A percentile compares a stretch with the other conserved stretches of the same genome.
Evolutionary conservation across 1,140 invertebrate species (phyloP).

Genomic region (Linepithema humile): DNA sequence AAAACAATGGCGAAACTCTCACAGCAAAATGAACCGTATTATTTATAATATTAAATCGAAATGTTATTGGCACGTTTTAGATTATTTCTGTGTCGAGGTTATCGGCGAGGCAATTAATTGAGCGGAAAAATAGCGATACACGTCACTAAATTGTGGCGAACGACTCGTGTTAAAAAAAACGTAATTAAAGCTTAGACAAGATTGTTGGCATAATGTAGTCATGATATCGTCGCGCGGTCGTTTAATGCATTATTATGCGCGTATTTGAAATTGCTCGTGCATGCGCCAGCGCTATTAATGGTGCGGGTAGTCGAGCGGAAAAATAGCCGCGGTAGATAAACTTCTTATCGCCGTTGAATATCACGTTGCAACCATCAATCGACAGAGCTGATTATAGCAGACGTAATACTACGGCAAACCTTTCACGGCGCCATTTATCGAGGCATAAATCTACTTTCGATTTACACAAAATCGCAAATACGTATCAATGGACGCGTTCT

Average conservation of each 20-base stretch:
- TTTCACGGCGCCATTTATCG: conserved; percentile 34
- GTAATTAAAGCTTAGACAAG: conserved; percentile 5
- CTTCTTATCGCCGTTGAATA: conserved; percentile 41
- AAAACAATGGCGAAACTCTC: neutral
- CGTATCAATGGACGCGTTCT: neutral
- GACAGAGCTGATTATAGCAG: conserved; percentile 15
- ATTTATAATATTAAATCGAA: neutral
- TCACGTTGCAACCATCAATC: conserved; percentile 33
- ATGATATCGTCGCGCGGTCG: neutral
- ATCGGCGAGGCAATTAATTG: conserved; percentile 9
- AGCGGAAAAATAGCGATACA: conserved; percentile 6
- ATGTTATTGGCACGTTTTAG: conserved; percentile 17
- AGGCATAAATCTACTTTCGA: conserved; percentile 21
- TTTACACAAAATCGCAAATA: neutral
- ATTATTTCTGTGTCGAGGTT: conserved; percentile 38
- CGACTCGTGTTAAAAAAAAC: neutral
- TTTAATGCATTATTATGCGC: conserved; percentile 20
- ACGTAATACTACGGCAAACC: neutral
- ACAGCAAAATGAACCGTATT: neutral
- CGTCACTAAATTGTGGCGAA: neutral
- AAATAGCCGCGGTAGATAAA: conserved; percentile 35
- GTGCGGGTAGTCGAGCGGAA: conserved; percentile 47
- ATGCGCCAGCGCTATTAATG: conserved; percentile 37
- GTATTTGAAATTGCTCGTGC: conserved; percentile 36
- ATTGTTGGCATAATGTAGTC: conserved; percentile 4